These are phyloP conservation scores for Epinephelus malabaricus DNA, from an alignment of 2,797 vertebrate species.

Conservation along the genomic window DNA sequence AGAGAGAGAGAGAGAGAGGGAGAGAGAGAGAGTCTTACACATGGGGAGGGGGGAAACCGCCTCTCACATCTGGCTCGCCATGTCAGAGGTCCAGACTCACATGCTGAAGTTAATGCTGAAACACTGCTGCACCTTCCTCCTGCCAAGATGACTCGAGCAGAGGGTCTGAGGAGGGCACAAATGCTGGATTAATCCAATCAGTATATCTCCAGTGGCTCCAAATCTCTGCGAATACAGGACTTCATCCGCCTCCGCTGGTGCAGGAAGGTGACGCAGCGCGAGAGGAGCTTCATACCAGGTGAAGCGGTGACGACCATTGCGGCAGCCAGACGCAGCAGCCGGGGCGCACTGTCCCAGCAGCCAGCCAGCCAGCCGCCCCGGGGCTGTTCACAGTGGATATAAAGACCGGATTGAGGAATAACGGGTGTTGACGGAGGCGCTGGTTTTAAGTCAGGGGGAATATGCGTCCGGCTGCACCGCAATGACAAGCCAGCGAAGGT, in stretches of 20 bases:
- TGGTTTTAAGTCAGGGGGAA: slow-evolving; percentile 38
- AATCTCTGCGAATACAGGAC: slow-evolving; percentile 6
- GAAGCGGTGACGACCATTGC: slow-evolving; percentile 81
- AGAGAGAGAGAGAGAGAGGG: slow-evolving; percentile 27
- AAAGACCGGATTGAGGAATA: slow-evolving; percentile 44
- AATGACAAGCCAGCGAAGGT: slow-evolving; percentile 83
- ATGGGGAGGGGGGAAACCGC: slow-evolving; percentile 47
- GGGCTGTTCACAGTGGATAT: slow-evolving; percentile 33
- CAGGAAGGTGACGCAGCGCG: slow-evolving; percentile 84
- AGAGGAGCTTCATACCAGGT: slow-evolving; percentile 60
- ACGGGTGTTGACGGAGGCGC: slow-evolving; percentile 8
- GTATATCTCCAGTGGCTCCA: not conserved
- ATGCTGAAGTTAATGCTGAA: slow-evolving; percentile 62
- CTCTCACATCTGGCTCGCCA: slow-evolving; percentile 80
- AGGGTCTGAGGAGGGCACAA: not conserved
- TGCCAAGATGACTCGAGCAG: not conserved
- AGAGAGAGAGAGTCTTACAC: slow-evolving; percentile 31
- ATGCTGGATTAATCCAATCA: slow-evolving; percentile 18
- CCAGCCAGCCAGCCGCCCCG: not conserved
- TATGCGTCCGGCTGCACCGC: slow-evolving; percentile 62
- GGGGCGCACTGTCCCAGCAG: slow-evolving; percentile 36
- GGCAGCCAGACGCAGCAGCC: slow-evolving; percentile 67
- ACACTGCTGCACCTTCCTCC: slow-evolving; percentile 42
- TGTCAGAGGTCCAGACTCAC: slow-evolving; percentile 67
- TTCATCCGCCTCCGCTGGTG: slow-evolving; percentile 63